Conservation (phyloP, 2,797 vertebrate genomes). For the Harpagifer antarcticus region DNA sequence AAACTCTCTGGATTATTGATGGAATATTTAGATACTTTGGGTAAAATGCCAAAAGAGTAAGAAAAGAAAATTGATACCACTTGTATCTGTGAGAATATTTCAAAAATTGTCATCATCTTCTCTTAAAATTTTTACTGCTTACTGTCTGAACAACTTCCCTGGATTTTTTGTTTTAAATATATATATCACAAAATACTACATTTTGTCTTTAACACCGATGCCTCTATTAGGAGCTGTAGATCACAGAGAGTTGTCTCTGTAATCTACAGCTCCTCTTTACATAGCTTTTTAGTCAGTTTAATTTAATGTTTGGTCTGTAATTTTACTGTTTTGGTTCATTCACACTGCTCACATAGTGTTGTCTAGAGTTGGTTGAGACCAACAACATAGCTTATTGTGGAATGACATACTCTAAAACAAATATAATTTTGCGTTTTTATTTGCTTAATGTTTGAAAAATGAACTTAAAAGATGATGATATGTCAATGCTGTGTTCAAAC, state of each 20-base stretch:
- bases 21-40: background rate
- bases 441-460: background rate
- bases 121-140: background rate
- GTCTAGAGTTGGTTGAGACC: background rate
- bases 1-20: background rate
- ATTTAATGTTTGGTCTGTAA: background rate
- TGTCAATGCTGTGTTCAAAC: background rate
- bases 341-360: background rate
- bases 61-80: background rate
- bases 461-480: background rate
- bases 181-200: background rate
- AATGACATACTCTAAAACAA: background rate
- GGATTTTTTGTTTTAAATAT: background rate
- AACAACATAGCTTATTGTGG: too few species aligned
- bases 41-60: too few species aligned
- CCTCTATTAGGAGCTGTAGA: too few species aligned
- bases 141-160: background rate
- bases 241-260: too few species aligned
- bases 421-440: background rate
- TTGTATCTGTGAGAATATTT: background rate
- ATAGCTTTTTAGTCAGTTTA: too few species aligned
- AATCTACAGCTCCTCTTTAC: too few species aligned
- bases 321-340: background rate
- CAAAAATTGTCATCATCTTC: background rate
- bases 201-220: background rate